Percentiles rank a stretch among this genome's conserved stretches.
Evolutionary conservation across 2,797 vertebrate genomes (phyloP).

Genomic region (Gallinago solitaria): DNA sequence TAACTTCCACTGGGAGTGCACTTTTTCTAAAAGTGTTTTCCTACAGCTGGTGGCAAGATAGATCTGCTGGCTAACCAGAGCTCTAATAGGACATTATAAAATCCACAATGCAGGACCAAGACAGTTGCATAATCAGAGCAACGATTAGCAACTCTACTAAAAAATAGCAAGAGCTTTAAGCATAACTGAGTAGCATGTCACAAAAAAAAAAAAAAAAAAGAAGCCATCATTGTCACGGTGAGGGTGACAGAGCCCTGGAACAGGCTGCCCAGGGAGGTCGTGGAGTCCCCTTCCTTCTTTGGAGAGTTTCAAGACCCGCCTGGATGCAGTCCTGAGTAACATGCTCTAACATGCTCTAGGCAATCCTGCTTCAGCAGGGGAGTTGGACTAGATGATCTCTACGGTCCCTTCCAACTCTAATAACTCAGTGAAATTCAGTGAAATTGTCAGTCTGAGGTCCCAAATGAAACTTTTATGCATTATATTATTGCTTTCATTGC

Average conservation of each 20-base stretch:
- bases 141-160: neutral
- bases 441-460: neutral
- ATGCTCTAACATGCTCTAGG: too few relatives aligned
- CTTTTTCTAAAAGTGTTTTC: constrained; percentile 33
- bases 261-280: too few relatives aligned
- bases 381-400: too few relatives aligned
- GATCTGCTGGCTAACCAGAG: constrained; percentile 35
- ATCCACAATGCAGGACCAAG: constrained; percentile 3
- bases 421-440: too few relatives aligned
- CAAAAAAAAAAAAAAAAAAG: neutral
- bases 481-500: neutral
- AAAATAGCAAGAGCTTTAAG: neutral
- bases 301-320: too few relatives aligned
- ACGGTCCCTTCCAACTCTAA: too few relatives aligned
- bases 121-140: constrained; percentile 27
- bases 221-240: neutral
- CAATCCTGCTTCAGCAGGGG: too few relatives aligned
- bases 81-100: constrained; percentile 47
- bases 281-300: too few relatives aligned
- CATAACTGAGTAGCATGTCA: neutral
- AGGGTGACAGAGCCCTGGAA: too few relatives aligned
- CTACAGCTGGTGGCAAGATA: constrained; percentile 29
- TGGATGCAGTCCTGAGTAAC: too few relatives aligned
- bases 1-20: constrained; percentile 32
- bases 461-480: neutral